Base-by-base conservation (phyloP, 2,113 vertebrate genomes). In the Coptodon rendalli region DNA sequence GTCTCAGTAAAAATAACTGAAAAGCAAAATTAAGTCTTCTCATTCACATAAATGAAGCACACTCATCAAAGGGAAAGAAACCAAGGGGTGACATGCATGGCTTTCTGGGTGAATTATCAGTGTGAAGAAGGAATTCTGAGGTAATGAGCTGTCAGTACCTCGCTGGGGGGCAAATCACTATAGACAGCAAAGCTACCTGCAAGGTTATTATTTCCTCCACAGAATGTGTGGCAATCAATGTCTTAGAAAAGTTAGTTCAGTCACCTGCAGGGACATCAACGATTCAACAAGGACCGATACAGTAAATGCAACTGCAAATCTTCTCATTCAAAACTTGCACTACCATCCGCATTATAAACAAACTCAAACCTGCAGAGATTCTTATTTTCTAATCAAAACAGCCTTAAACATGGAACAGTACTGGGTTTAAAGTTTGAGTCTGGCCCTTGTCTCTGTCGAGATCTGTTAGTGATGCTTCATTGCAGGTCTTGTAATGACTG, bases 111-210 rank as follows among this genome's bases (percentile, higher is more conserved):
- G 66, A 90, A 92, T 88, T 79, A 85, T 92, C 85, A 78, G 80
- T 76, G 81, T 83, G 84, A 89, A 87, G 79, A 81, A 89, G 76
- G 54, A 83, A 71, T 56, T 82, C 24, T 73, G 6, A 85, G 57
- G 85, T 91, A 92, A 92, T 91, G 86, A 93, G 89, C 85, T 91
- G 90, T 86, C 80, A 81, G 54, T 31, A 45, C 16, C 31, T 12
- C 52, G 10, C 73, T 81, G 40, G 43, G 52, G 89, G 87, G 53
- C n/a, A 78, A 87, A 92, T 87, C 80, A 81, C 81, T 56, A 83
- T 9, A 87, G 89, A 90, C 82, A 87, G 45, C 48, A 63, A n/a
- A 86, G 56, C 53, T 83, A 86, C 84, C 89, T 76, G 71, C 56
- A 54, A 90, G 84, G 81, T 91, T 91, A 88, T 91, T 90, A 90